Evolutionary conservation across 2,113 vertebrate genomes (phyloP), one percentile per base, ranked within the genome.

Genomic region (Junco hyemalis): DNA sequence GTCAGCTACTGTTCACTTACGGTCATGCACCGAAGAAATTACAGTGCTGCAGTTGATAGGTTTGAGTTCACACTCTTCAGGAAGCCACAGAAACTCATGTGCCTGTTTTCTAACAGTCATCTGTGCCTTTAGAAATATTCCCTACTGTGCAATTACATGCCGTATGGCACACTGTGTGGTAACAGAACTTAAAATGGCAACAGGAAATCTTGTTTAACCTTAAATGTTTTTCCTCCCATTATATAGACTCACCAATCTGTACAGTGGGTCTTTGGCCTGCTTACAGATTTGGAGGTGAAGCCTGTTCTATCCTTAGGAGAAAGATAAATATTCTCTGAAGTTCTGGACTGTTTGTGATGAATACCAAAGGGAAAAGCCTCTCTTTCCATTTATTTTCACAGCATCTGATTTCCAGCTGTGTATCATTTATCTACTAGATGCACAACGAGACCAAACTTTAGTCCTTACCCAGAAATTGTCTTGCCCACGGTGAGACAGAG

Each of bases 51-150:
- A 65, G 61, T 9, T 79, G 78, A 88, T 12, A 73, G 54, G 87
- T 63, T 86, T 48, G 65, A 44, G 60, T 73, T 90, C 56, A 31
- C 51, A 36, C 47, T 66, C 64, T 90, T 85, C 83, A 90, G 1
- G 0, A 70, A 78, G 72, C n/a, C 80, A 61, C 11, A 83, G 60
- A 86, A 92, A 83, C 35, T 66, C 4, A 1, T 44, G 59, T 66
- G 79, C 21, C 71, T 88, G 76, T 81, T 86, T 88, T 53, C 91
- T n/a, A 63, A 72, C 64, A 79, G 59, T 79, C 78, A 82, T 92
- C 76, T 80, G 35, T 60, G 76, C 82, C 80, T 95, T 93, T 24
- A 94, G 64, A 92, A 93, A 90, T 70, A 90, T 14, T 65, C 69
- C 61, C 66, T 79, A 71, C 80, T 31, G 48, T 81, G 84, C 63